Percentiles rank a stretch among this genome's conserved stretches.
phyloP scores from a whole-genome alignment of 2,888 invertebrate genomes.

The Erebia epiphron region DNA sequence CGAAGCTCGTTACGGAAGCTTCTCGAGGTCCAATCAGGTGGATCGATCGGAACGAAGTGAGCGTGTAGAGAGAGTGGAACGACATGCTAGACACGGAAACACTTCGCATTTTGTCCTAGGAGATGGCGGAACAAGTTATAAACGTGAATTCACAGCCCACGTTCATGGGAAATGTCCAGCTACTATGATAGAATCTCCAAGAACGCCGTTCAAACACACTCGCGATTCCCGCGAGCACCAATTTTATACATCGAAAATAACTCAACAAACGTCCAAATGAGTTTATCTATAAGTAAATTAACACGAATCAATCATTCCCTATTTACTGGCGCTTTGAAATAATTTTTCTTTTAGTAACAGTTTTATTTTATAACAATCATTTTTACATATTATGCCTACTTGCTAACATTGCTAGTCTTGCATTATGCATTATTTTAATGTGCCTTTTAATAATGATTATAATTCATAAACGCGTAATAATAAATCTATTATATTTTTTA shows the following conservation, averaged over 20 bases:
- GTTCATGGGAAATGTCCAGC: conserved; percentile 91
- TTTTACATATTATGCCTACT: conserved; percentile 38
- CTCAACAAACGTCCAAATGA: conserved; percentile 55
- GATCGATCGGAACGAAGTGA: conserved; percentile 65
- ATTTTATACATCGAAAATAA: conserved; percentile 88
- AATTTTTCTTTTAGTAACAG: conserved; percentile 43
- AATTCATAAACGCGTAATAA: conserved; percentile 51
- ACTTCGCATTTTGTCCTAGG: conserved; percentile 90
- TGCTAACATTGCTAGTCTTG: conserved; percentile 59
- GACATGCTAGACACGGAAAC: conserved; percentile 85
- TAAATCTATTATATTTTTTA: conserved; percentile 37
- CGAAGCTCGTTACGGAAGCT: conserved; percentile 88
- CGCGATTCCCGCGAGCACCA: conserved; percentile 93
- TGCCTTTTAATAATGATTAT: conserved; percentile 50
- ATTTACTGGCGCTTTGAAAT: conserved; percentile 50
- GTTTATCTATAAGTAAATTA: conserved; percentile 26
- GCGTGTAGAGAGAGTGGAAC: conserved; percentile 83
- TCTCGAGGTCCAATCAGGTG: conserved; percentile 77
- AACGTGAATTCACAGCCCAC: conserved; percentile 89
- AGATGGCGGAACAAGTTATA: conserved; percentile 87
- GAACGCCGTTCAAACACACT: conserved; percentile 91
- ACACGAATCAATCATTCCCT: conserved; percentile 53
- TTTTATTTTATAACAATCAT: conserved; percentile 47
- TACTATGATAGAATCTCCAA: conserved; percentile 88
- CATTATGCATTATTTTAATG: conserved; percentile 50